These are phyloP conservation scores for Mimachlamys varia DNA, from an alignment of 2,888 invertebrate genomes.

Conservation along the genomic window DNA sequence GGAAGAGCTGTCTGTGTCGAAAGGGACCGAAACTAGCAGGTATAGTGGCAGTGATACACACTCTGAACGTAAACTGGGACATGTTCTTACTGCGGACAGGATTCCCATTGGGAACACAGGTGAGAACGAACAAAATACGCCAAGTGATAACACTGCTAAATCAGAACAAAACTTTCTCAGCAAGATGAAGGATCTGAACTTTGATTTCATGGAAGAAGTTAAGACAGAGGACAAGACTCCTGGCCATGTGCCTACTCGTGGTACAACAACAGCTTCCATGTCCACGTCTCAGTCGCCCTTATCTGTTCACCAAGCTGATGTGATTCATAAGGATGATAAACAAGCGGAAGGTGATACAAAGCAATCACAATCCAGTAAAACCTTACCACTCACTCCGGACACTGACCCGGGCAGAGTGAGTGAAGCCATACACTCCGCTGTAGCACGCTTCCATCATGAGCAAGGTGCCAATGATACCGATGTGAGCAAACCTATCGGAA, in stretches of 20 bases:
- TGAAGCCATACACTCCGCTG: background rate
- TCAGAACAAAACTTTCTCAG: background rate
- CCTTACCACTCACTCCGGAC: background rate
- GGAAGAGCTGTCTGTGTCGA: background rate
- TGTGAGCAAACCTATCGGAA: background rate
- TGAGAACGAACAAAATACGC: background rate
- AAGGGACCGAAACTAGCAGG: background rate
- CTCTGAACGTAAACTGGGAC: background rate
- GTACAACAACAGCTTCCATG: background rate
- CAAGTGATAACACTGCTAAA: background rate
- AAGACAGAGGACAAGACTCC: background rate
- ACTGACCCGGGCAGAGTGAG: background rate
- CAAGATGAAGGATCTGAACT: background rate
- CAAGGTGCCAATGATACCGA: background rate
- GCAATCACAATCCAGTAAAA: background rate
- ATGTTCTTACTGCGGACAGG: background rate
- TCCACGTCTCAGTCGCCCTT: background rate
- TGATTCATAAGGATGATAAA: background rate
- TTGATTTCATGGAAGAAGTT: background rate
- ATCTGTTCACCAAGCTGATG: background rate
- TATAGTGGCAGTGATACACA: no score
- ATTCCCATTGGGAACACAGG: background rate
- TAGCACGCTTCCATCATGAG: background rate
- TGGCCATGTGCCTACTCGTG: background rate
- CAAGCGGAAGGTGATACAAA: background rate